phyloP scores from a whole-genome alignment of 2,113 vertebrate species.

The Colossoma macropomum region DNA sequence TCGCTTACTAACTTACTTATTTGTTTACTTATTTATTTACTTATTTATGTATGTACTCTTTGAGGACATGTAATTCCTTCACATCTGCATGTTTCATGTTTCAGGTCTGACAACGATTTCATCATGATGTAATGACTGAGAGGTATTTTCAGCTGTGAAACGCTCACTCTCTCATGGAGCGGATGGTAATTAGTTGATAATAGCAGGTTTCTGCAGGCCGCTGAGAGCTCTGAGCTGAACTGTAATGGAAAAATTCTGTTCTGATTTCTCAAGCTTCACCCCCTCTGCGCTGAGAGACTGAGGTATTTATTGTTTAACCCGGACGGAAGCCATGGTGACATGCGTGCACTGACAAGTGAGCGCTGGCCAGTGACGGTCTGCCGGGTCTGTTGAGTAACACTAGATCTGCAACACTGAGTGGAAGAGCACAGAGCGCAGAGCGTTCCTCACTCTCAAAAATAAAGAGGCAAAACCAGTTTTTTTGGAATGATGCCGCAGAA shows the following conservation, averaged over 20 bases:
- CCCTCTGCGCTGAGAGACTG: conserved; percentile 55
- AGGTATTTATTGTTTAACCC: conserved; percentile 73
- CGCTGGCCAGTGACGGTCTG: conserved; percentile 1
- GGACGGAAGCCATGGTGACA: conserved; percentile 68
- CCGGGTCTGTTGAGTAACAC: conserved; percentile 37
- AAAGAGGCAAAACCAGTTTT: not conserved
- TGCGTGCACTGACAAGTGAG: conserved; percentile 68
- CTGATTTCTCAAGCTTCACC: conserved; percentile 66
- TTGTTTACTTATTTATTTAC: not conserved
- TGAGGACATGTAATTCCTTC: no score
- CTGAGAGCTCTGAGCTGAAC: conserved; percentile 60
- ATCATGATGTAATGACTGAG: not conserved
- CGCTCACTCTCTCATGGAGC: not conserved
- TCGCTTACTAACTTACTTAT: not conserved
- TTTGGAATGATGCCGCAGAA: not conserved
- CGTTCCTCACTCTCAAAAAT: not conserved
- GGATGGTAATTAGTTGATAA: not conserved
- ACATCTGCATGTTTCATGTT: not conserved
- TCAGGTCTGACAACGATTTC: not conserved
- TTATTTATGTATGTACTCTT: no score
- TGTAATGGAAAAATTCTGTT: conserved; percentile 58
- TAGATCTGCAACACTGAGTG: not conserved
- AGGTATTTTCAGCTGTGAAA: not conserved
- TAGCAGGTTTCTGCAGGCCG: conserved; percentile 56
- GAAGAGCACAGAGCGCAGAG: not conserved